Percentiles rank a stretch among this genome's conserved stretches.
Conservation (phyloP, 2,888 invertebrate genomes). For the Megastigmus dorsalis region DNA sequence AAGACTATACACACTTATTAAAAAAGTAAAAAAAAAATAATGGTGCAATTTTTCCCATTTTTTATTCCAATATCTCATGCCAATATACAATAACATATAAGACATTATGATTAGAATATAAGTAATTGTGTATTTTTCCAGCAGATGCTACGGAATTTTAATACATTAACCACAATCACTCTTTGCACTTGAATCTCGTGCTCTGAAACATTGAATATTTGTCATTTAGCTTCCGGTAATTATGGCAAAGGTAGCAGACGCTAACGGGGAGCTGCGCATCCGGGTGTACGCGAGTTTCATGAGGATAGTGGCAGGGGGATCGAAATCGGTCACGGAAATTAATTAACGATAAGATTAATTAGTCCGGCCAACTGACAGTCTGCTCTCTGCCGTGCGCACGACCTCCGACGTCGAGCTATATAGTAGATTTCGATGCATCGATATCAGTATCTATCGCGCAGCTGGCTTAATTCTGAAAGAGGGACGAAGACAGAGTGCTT, state of each 20-base stretch:
- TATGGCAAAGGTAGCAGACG: slow-evolving; percentile 25
- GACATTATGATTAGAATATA: too few relatives aligned
- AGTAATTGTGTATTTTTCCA: too few relatives aligned
- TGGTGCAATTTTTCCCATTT: too few relatives aligned
- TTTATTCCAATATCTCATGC: too few relatives aligned
- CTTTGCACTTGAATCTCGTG: neutral
- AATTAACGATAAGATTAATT: slow-evolving; percentile 73
- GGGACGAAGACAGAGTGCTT: too few relatives aligned
- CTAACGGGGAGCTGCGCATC: neutral
- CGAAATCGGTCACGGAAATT: slow-evolving; percentile 63
- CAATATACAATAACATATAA: too few relatives aligned
- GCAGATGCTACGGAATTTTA: too few relatives aligned
- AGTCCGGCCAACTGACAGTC: slow-evolving; percentile 54
- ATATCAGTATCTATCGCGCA: slow-evolving; percentile 27
- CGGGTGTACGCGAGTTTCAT: slow-evolving; percentile 15
- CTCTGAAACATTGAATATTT: slow-evolving; percentile 17
- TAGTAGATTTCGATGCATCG: slow-evolving; percentile 28
- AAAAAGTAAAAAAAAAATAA: too few relatives aligned
- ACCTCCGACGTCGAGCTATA: neutral
- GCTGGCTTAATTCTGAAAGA: slow-evolving; percentile 34
- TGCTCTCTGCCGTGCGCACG: neutral
- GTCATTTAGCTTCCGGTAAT: slow-evolving; percentile 52
- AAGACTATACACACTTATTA: too few relatives aligned
- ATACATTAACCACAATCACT: slow-evolving; percentile 7
- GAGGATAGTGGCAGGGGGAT: slow-evolving; percentile 9